Evolutionary conservation across 2,797 vertebrate genomes (phyloP).

Genomic region (Urophycis tenuis): DNA sequence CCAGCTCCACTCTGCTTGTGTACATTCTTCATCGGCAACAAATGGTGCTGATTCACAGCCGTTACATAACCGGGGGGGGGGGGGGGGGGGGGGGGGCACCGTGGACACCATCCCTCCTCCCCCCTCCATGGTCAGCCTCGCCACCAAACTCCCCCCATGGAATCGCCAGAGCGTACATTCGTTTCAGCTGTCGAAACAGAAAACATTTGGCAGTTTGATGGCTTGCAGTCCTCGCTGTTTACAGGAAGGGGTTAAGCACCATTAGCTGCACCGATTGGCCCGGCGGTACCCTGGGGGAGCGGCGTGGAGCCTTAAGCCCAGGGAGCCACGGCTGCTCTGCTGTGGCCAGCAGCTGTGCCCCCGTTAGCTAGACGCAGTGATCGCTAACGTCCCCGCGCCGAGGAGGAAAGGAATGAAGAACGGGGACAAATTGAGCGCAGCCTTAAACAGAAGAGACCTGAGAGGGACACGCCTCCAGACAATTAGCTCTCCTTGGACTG

Average conservation of each 20-base stretch:
- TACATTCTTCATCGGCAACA: constrained; percentile 57
- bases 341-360: constrained; percentile 9
- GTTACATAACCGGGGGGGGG: constrained; percentile 57
- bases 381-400: constrained; percentile 35
- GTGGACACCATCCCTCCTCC: constrained; percentile 26
- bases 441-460: constrained; percentile 25
- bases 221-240: constrained; percentile 10
- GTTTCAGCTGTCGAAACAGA: constrained; percentile 26
- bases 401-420: constrained; percentile 23
- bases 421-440: constrained; percentile 43
- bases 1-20: constrained; percentile 60
- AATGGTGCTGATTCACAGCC: constrained; percentile 57
- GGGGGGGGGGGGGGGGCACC: constrained; percentile 41
- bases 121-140: constrained; percentile 4
- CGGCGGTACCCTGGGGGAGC: constrained; percentile 15
- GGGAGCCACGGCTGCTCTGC: constrained; percentile 11
- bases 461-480: constrained; percentile 36
- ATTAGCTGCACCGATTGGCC: constrained; percentile 16
- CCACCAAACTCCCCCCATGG: constrained; percentile 4
- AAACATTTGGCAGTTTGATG: constrained; percentile 6
- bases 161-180: constrained; percentile 7
- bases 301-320: constrained; percentile 35
- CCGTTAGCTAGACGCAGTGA: constrained; percentile 23
- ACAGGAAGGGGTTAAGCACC: constrained; percentile 12
- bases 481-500: constrained; percentile 39